Evolutionary conservation across 2,888 invertebrate genomes (phyloP).

Genomic region (Himalopsyche tibetana): DNA sequence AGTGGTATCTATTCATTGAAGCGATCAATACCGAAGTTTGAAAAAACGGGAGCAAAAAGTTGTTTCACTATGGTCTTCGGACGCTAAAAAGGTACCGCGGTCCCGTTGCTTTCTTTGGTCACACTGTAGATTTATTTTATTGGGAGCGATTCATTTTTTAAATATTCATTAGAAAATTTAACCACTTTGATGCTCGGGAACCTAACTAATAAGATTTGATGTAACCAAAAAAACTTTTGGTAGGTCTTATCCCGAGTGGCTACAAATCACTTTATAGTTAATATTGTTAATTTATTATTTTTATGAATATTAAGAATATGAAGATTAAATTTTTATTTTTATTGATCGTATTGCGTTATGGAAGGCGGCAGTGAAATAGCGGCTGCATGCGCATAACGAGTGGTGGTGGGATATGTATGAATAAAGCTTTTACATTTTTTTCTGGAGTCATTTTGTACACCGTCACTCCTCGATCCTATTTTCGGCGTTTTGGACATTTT

Average conservation of each 20-base stretch:
- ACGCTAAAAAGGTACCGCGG: neutral
- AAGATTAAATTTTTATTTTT: too few relatives aligned
- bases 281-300: neutral
- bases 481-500: too few relatives aligned
- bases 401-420: too few relatives aligned
- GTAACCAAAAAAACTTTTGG: neutral
- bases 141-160: neutral
- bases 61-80: neutral
- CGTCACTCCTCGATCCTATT: too few relatives aligned
- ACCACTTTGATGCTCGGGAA: neutral
- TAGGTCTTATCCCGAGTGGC: too few relatives aligned
- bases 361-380: too few relatives aligned
- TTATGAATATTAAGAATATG: too few relatives aligned
- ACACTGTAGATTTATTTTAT: neutral
- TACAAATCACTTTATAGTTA: neutral
- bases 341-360: too few relatives aligned
- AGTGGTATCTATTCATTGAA: neutral
- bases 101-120: slow-evolving; percentile 15
- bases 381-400: too few relatives aligned
- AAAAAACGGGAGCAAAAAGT: neutral
- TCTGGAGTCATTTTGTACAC: too few relatives aligned
- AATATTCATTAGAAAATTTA: neutral
- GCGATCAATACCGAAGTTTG: neutral
- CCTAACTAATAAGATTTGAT: neutral
- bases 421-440: too few relatives aligned